Base-by-base conservation (phyloP, 2,888 invertebrate genomes). In the Cephus spinipes region DNA sequence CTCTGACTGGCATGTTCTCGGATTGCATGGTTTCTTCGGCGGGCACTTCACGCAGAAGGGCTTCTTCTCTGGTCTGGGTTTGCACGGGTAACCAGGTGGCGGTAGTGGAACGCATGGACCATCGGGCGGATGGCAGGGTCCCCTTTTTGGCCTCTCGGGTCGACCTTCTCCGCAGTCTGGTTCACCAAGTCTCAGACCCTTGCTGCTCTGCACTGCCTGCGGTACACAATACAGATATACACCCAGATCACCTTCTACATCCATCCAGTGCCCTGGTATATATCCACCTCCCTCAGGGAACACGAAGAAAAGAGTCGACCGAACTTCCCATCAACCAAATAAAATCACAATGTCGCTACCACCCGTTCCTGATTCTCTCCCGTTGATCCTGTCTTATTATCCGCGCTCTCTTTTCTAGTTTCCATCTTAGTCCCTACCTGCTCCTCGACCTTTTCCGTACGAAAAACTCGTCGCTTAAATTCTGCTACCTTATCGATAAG, bases 41-140 rank as follows among this genome's bases (percentile, higher is more conserved):
- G 90, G 89, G 69, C 89, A 90, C 79, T 88, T 86, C 71, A 90
- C 84, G 82, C 89, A 89, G 82, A 90, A 86, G 69, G 86, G 85
- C 80, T 90, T 90, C 79, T 79, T 87, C 36, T 81, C 76, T 4
- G 81, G 79, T 78, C 81, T 86, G 12, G 82, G 84, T 79, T 87
- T 89, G 12, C 81, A 1, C 1, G 86, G 88, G 80, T 88, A 88
- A 15, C 87, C 88, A 11, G 89, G 85, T 32, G 86, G 86, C 36
- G 83, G 83, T 77, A 81, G 4, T 23, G 89, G 89, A 32, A 76
- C 81, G 77, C 88, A 87, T 73, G 88, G 88, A 11, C 88, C 87
- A 69, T 88, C 83, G 4, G 89, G 88, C 32, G 87, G 84, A 68
- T 85, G 83, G 74, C 86, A 89, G 1, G 90, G 89, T 73, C 85